phyloP scores from a whole-genome alignment of 2,888 invertebrate genomes.

The Ephialtes manifestator region DNA sequence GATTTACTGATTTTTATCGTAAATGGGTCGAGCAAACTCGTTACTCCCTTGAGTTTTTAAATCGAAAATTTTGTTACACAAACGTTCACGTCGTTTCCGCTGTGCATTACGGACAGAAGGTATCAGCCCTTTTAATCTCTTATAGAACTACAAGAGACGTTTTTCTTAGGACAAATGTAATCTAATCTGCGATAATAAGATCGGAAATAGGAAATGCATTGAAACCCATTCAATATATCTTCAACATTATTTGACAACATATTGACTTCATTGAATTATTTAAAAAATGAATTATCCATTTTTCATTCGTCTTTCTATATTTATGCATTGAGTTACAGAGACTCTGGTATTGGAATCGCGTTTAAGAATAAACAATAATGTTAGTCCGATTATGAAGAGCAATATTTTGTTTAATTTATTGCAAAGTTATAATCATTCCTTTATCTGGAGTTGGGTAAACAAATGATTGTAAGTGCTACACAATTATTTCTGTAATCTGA shows the following conservation, averaged over 20 bases:
- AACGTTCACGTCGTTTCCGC: background rate
- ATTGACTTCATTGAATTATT: background rate
- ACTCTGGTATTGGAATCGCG: background rate
- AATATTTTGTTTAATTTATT: no score
- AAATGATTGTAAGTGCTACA: no score
- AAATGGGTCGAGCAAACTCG: background rate
- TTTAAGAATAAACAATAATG: background rate
- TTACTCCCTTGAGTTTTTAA: conserved; percentile 22
- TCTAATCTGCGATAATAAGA: conserved; percentile 35
- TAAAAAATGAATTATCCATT: background rate
- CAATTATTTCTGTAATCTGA: no score
- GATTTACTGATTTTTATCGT: conserved; percentile 41
- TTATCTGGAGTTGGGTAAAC: no score
- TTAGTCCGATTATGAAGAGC: no score
- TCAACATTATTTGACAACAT: background rate
- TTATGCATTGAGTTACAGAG: no score
- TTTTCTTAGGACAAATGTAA: conserved; percentile 26
- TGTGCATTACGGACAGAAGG: background rate
- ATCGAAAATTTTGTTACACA: conserved; percentile 18
- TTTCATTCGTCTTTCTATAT: background rate
- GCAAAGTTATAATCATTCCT: no score
- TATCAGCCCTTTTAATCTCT: conserved; percentile 18
- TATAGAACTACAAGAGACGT: background rate
- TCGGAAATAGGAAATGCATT: conserved; percentile 2
- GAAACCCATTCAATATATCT: conserved; percentile 2